Percentiles rank a stretch among this genome's conserved stretches.
phyloP scores from a whole-genome alignment of 37 sponge, comb jelly and placozoan genomes.

The Corticium candelabrum region DNA sequence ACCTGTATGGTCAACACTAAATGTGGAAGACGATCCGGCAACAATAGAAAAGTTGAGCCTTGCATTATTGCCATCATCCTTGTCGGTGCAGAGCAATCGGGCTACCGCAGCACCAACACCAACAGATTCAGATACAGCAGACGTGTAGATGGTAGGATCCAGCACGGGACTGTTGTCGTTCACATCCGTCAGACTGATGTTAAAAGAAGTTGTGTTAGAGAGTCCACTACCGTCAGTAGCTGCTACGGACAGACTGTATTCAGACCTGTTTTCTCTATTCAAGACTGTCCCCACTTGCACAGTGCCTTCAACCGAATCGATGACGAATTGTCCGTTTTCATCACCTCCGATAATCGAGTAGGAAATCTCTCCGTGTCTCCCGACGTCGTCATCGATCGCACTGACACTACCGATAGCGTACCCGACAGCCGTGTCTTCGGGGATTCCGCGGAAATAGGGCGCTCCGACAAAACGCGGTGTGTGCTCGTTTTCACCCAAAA shows the following conservation, averaged over 20 bases:
- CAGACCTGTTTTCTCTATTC: not conserved
- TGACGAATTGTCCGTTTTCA: not conserved
- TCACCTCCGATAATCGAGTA: not conserved
- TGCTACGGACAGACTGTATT: not conserved
- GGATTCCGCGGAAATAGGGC: slow-evolving; percentile 25
- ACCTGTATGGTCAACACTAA: not conserved
- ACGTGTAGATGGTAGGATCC: not conserved
- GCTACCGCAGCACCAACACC: not conserved
- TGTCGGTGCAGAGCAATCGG: not conserved
- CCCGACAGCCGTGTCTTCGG: slow-evolving; percentile 38
- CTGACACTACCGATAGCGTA: slow-evolving; percentile 8
- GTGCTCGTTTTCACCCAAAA: slow-evolving; percentile 7
- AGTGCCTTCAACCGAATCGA: not conserved
- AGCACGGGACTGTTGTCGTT: slow-evolving; percentile 19
- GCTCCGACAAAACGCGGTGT: not conserved
- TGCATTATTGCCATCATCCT: not conserved
- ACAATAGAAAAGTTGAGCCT: not conserved
- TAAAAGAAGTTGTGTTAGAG: not conserved
- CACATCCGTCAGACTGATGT: slow-evolving; percentile 7
- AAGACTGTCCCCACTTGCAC: not conserved
- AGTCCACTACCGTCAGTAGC: slow-evolving; percentile 2
- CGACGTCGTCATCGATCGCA: slow-evolving; percentile 48
- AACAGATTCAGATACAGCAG: not conserved
- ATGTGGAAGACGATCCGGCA: not conserved
- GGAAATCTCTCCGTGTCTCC: slow-evolving; percentile 37